phyloP scores from a whole-genome alignment of 2,888 invertebrate species.

The Harpalus rubripes region DNA sequence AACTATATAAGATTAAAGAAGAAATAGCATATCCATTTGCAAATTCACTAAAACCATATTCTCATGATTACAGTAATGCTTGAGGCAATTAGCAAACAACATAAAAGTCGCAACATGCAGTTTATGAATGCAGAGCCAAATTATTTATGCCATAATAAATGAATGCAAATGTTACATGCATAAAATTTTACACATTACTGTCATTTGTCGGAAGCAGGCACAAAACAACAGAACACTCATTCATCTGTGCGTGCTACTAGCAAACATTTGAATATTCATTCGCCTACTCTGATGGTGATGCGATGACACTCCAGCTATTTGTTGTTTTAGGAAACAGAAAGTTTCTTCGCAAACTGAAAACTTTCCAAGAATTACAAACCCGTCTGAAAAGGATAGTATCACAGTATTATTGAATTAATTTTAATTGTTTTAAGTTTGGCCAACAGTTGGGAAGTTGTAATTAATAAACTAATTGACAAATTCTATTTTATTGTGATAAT shows the following conservation, averaged over 20 bases:
- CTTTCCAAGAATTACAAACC: slow-evolving; percentile 10
- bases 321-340: slow-evolving; percentile 13
- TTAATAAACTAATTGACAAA: slow-evolving; percentile 12
- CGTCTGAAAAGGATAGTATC: neutral
- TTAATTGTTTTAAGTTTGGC: slow-evolving; percentile 35
- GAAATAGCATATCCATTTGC: neutral
- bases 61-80: slow-evolving; percentile 13
- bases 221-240: slow-evolving; percentile 30
- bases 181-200: slow-evolving; percentile 28
- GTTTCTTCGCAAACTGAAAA: slow-evolving; percentile 28
- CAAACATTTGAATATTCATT: slow-evolving; percentile 43
- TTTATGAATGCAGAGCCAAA: slow-evolving; percentile 23
- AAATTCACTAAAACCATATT: slow-evolving; percentile 23
- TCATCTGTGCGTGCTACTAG: slow-evolving; percentile 30
- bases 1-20: slow-evolving; percentile 11
- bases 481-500: neutral
- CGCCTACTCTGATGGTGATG: neutral
- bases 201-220: slow-evolving; percentile 22
- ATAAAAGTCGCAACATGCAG: slow-evolving; percentile 12
- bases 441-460: slow-evolving; percentile 5
- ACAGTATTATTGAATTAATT: slow-evolving; percentile 31
- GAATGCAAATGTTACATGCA: slow-evolving; percentile 33
- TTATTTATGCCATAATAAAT: slow-evolving; percentile 33
- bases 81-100: slow-evolving; percentile 5
- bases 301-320: slow-evolving; percentile 11